A percentile compares a stretch with the other conserved stretches of the same genome.
phyloP scores from a whole-genome alignment of 1,140 invertebrate genomes.

The Meteorus sp. region DNA sequence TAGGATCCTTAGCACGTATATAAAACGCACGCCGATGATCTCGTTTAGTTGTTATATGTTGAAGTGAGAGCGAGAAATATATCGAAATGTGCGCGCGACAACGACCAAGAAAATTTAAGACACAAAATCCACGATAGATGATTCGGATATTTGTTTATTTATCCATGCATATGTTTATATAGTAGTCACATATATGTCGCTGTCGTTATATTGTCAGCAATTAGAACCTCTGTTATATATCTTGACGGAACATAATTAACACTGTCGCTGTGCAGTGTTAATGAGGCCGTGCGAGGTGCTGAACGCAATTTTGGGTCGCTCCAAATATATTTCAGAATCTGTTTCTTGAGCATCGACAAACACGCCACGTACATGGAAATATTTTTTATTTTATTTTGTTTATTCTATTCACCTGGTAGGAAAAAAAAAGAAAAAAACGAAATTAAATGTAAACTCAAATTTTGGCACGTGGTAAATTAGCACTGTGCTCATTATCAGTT shows the following conservation, averaged over 20 bases:
- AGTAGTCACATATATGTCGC: no score
- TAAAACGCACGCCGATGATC: conserved; percentile 39
- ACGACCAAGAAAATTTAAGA: no score
- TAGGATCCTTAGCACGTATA: conserved; percentile 52
- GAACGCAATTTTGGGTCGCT: conserved; percentile 37
- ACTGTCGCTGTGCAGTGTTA: conserved; percentile 46
- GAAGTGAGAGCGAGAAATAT: conserved; percentile 4
- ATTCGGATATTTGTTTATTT: not conserved
- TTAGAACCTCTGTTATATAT: conserved; percentile 47
- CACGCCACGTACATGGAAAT: conserved; percentile 1
- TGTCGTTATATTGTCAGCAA: conserved; percentile 47
- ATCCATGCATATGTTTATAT: not conserved
- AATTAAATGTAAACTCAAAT: no score
- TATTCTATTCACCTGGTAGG: not conserved
- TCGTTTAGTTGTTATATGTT: conserved; percentile 46
- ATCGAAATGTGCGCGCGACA: no score
- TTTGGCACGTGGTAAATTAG: no score
- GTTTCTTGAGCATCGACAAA: conserved; percentile 15
- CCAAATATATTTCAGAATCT: conserved; percentile 28
- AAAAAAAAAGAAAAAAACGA: no score
- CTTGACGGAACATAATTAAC: conserved; percentile 53
- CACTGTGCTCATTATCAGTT: no score
- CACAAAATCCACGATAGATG: no score
- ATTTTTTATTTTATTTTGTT: not conserved
- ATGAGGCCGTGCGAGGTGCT: conserved; percentile 50